These are phyloP conservation scores for Tupaia tana DNA, from an alignment of 2,113 vertebrate genomes.

Conservation along the genomic window DNA sequence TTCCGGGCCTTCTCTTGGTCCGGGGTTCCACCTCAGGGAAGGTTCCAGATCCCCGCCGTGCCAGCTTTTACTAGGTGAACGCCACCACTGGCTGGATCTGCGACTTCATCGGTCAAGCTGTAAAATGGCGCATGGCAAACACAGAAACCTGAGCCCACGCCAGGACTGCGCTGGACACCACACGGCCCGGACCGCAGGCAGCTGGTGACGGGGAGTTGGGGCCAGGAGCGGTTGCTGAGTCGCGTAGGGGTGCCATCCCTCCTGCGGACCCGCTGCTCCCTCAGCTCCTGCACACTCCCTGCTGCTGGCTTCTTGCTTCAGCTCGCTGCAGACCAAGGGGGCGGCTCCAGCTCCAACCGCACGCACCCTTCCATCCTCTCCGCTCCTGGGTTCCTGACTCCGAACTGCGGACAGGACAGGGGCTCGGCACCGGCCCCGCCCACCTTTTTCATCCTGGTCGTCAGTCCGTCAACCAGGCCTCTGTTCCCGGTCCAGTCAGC, in stretches of 20 bases:
- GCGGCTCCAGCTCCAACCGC: background rate
- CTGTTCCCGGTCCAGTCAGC: background rate
- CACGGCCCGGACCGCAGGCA: background rate
- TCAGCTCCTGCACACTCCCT: background rate
- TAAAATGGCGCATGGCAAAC: too few species aligned
- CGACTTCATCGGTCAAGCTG: too few species aligned
- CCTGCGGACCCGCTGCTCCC: background rate
- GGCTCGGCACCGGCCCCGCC: background rate
- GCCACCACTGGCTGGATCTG: too few species aligned
- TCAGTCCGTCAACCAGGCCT: background rate
- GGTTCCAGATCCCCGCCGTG: background rate
- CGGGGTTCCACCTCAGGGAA: background rate
- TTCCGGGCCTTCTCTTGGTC: background rate
- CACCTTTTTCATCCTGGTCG: background rate
- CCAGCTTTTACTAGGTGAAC: too few species aligned
- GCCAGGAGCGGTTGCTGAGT: background rate
- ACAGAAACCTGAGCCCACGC: too few species aligned
- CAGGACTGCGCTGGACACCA: too few species aligned
- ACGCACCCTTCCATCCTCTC: background rate
- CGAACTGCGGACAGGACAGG: too few species aligned
- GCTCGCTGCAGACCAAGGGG: accelerated
- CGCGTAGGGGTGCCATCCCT: background rate
- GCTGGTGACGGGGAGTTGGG: background rate
- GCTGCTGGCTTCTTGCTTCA: background rate
- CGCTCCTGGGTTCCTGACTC: background rate